These are phyloP conservation scores for Sander vitreus DNA, from an alignment of 2,113 vertebrate genomes.

Conservation along the genomic window DNA sequence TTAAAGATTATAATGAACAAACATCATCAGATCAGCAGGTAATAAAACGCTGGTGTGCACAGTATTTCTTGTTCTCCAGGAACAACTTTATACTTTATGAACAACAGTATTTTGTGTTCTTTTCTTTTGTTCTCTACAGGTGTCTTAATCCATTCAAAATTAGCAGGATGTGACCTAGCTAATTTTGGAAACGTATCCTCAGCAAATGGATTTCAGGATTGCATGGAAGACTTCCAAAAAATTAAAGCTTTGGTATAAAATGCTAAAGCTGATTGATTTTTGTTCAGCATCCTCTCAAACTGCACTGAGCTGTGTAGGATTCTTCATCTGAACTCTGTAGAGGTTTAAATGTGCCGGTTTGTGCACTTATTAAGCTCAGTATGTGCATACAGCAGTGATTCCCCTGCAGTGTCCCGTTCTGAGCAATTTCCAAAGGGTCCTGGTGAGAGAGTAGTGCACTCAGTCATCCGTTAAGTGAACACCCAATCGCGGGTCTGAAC, in stretches of 20 bases:
- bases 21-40: background rate
- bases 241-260: background rate
- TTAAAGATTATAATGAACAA: background rate
- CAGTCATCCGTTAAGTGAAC: constrained; percentile 73
- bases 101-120: background rate
- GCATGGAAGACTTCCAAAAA: constrained; percentile 33
- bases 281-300: constrained; percentile 5
- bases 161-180: constrained; percentile 35
- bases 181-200: constrained; percentile 39
- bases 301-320: background rate
- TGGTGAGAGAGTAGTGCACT: constrained; percentile 57
- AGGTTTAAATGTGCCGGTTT: constrained; percentile 12
- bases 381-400: constrained; percentile 30
- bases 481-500: constrained; percentile 63
- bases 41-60: background rate
- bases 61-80: background rate
- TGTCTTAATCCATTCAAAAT: constrained; percentile 48
- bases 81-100: background rate
- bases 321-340: background rate
- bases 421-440: constrained; percentile 58
- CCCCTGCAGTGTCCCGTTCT: constrained; percentile 51
- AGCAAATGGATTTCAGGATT: constrained; percentile 43
- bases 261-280: constrained; percentile 16
- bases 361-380: constrained; percentile 25
- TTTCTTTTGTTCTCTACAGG: constrained; percentile 14